Conservation (phyloP, 2,888 invertebrate species). For the Scaptomyza reducta region DNA sequence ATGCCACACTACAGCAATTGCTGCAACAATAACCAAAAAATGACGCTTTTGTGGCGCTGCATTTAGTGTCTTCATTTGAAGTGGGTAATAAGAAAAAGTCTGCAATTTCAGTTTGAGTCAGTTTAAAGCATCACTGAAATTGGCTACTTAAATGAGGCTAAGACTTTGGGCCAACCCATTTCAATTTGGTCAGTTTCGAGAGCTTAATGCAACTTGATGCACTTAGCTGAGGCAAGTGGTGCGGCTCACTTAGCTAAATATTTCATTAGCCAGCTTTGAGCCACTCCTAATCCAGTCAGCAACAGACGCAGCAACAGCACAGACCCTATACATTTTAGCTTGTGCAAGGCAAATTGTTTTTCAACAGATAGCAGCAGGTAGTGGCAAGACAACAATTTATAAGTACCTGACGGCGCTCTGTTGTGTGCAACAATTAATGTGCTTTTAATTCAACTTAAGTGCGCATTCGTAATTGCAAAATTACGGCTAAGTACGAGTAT, state of each 20-base stretch:
- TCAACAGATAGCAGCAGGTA: conserved; percentile 41
- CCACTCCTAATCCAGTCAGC: conserved; percentile 53
- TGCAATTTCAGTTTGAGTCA: conserved; percentile 29
- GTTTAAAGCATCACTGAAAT: conserved; percentile 19
- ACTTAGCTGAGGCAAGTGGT: conserved; percentile 37
- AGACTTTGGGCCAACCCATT: conserved; percentile 23
- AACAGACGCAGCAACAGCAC: conserved; percentile 15
- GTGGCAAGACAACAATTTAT: conserved; percentile 49
- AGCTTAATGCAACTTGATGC: conserved; percentile 34
- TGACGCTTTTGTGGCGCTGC: conserved; percentile 49
- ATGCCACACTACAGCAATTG: conserved; percentile 61
- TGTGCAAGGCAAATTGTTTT: conserved; percentile 67
- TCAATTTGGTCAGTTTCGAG: conserved; percentile 38
- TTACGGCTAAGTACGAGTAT: conserved; percentile 55
- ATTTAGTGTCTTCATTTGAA: conserved; percentile 71
- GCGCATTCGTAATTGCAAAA: conserved; percentile 76
- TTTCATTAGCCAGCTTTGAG: conserved; percentile 72
- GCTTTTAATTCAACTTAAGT: conserved; percentile 76
- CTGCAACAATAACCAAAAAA: conserved; percentile 56
- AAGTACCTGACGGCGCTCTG: conserved; percentile 16
- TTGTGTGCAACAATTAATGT: conserved; percentile 70
- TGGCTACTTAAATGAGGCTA: conserved; percentile 18
- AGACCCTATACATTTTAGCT: conserved; percentile 46
- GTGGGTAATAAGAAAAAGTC: conserved; percentile 50
- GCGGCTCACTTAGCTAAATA: conserved; percentile 59